Base-by-base conservation (phyloP, 2,797 vertebrate genomes). In the Odontamblyopus rebecca region DNA sequence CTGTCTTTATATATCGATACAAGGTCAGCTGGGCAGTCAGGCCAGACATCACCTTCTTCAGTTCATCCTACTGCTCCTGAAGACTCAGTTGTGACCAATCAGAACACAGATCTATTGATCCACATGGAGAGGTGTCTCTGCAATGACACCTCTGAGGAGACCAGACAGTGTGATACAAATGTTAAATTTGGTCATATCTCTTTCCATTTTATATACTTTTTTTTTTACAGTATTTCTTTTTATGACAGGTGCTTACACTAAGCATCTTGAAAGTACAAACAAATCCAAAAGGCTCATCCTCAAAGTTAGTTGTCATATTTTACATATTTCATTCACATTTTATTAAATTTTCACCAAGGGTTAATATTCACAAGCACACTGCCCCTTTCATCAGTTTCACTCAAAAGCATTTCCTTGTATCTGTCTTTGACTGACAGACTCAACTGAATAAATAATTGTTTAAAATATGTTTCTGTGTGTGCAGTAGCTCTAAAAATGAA, bases 41-140 rank as follows among this genome's bases (percentile, higher is more conserved):
- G 72, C 67, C 50, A 54, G 74, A 79, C 80, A 68, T 82, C 68
- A 68, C 19, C 63, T 63, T 67, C 75, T 74, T 70, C 60, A 71
- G 79, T 73, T 77, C 29, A 11, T 44, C 69, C 73, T 56, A 38
- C 82, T 73, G 73, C 74, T 76, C 78, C 77, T 86, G 77, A 91
- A 74, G 82, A 74, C 84, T 91, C 88, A 85, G 81, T 88, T n/a
- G 74, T 76, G 73, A 83, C 77, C 78, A 87, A 85, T 89, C 85
- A 82, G 65, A 87, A 62, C 67, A 72, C 73, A 75, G 78, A 89
- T 89, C 75, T 90, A 91, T 91, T 84, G 88, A 92, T 91, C 79
- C 68, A 63, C 51, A 0, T 54, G 61, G 65, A n/a, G 81, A 72
- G 67, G 69, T 1, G 35, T 73, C 70, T 61, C 67, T 48, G 13